Evolutionary conservation across 2,797 vertebrate genomes (phyloP).

Genomic region (Sarcoramphus papa): DNA sequence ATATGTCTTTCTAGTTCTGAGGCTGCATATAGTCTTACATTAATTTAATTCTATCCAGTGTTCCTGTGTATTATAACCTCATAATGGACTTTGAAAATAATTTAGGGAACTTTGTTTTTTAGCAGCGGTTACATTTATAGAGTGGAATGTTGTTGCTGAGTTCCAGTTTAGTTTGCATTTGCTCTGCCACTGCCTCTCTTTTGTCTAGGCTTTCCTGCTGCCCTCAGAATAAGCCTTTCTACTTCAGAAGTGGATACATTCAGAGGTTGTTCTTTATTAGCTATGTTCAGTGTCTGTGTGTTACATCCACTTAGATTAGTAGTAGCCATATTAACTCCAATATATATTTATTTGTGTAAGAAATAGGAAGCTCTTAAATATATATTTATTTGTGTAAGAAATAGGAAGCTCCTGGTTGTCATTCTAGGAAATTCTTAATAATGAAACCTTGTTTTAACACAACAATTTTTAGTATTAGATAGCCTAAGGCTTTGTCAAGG

Average conservation of each 20-base stretch:
- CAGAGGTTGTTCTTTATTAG: not conserved
- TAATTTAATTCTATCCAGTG: not conserved
- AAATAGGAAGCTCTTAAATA: not conserved
- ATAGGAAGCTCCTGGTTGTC: not conserved
- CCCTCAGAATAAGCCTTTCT: not conserved
- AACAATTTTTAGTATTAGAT: not conserved
- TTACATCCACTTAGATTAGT: not conserved
- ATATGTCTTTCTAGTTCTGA: not conserved
- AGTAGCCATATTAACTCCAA: not conserved
- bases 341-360: not conserved
- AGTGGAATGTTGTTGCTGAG: not conserved
- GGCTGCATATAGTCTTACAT: rapidly evolving
- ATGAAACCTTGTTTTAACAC: not conserved
- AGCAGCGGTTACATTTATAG: not conserved
- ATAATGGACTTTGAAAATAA: not conserved
- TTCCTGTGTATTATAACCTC: not conserved
- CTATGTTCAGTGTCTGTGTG: rapidly evolving
- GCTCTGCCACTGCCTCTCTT: not conserved
- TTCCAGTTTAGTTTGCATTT: not conserved
- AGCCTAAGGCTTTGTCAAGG: not conserved
- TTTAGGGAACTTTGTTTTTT: not conserved
- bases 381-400: not conserved
- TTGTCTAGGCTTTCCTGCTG: not conserved
- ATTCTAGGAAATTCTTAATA: not conserved
- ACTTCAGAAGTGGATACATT: not conserved